Evolutionary conservation across 2,113 vertebrate genomes (phyloP), one percentile per base, ranked within the genome.

Genomic region (Grammomys surdaster): DNA sequence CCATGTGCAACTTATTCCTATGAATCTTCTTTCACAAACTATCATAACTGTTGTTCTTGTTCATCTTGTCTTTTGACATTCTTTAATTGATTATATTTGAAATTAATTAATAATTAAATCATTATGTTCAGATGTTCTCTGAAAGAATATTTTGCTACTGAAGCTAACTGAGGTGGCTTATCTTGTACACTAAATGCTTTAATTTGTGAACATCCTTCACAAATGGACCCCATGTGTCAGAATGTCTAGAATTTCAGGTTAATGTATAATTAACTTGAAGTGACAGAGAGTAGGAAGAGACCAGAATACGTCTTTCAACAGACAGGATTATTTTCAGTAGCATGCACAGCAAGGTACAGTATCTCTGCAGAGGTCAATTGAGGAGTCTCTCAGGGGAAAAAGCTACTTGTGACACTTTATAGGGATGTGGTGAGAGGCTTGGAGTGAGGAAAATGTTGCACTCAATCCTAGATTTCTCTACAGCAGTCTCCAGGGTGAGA

Each of bases 371-470:
- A 26, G 10, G 75, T 12, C 48, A 77, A 48, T 0, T 48, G 13
- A 16, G 43, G 75, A 77, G 75, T 48, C 43, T 77, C 48, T 24
- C 43, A 76, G 22, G 24, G 26, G 11, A 28, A 3, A 48, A 48
- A 77, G 43, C 43, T 77, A 10, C 26, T 26, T 31, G 12, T 48
- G 75, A 31, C 43, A 10, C 26, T 77, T 76, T 13, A 14, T 28
- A 46, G 24, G 43, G 26, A 0, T 7, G 13, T 11, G 12, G 2
- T 77, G 43, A 3, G 6, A 46, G 43, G 13, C 6, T 16, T 48
- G 24, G 75, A 3, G 43, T 48, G 75, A 77, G 43, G 24, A 31
- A 48, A 77, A 4, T 16, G 13, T 77, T 28, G 75, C 5, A 31
- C 5, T 46, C 75, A 48, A 7, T 6, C 26, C 5, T 77, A 28